Percentiles rank a stretch among this genome's conserved stretches.
phyloP scores from a whole-genome alignment of 2,113 vertebrate genomes.

The Apteryx mantelli region DNA sequence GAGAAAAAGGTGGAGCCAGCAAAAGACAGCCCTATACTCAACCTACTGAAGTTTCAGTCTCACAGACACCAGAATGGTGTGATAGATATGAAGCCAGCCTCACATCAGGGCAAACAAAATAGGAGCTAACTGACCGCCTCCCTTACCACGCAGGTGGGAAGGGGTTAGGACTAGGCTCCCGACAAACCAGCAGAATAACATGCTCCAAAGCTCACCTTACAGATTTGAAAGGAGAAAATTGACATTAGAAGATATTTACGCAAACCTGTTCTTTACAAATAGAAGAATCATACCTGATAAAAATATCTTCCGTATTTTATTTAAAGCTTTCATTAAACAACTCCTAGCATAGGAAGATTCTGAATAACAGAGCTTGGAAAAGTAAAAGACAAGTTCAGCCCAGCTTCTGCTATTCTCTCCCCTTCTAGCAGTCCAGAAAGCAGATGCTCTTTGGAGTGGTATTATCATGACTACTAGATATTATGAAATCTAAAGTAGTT shows the following conservation, averaged over 20 bases:
- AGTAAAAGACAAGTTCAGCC: neutral
- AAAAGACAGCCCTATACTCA: neutral
- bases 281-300: neutral
- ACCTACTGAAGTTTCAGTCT: neutral
- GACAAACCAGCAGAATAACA: too few relatives aligned
- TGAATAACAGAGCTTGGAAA: neutral
- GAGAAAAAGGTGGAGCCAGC: too few relatives aligned
- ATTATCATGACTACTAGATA: neutral
- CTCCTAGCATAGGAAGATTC: neutral
- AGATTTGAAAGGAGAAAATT: too few relatives aligned
- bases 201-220: too few relatives aligned
- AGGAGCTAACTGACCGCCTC: neutral
- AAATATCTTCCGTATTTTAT: neutral
- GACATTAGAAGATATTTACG: neutral
- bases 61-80: neutral
- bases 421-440: neutral
- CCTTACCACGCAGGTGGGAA: neutral
- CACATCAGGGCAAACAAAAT: neutral
- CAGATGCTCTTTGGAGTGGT: neutral
- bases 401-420: neutral
- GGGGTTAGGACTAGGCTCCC: neutral
- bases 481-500: neutral
- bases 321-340: neutral
- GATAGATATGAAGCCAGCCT: neutral
- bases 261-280: neutral